Evolutionary conservation across 2,113 vertebrate genomes (phyloP), one percentile per base, ranked within the genome.

Genomic region (Hystrix brachyura): DNA sequence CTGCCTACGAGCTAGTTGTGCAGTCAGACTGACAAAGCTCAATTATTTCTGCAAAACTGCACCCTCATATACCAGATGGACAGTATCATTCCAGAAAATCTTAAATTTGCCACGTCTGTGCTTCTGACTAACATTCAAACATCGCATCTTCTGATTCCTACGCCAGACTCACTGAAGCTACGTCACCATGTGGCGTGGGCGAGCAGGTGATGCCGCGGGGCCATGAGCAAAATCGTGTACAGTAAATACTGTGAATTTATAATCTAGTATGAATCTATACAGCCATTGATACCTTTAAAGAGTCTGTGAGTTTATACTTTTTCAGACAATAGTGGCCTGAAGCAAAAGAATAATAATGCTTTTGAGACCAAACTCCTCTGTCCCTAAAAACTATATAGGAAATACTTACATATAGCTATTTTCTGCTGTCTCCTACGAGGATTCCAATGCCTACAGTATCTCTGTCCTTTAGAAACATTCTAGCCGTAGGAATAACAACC

Each of bases 261-360:
- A n/a, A 2, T 86, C 18, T 34, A 76, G 55, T 25, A 46, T 18
- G 69, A 71, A n/a, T 59, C 55, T 74, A 46, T 43, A 34, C 74
- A n/a, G n/a, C 2, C 78, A 13, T 34, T 38, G 78, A 81, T 80
- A 5, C 34, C 67, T 43, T 93, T 94, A n/a, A 93, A 94, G 65
- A 60, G n/a, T 94, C 69, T 34, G 4, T 79, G 48, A 29, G 19
- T 65, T 94, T 95, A 34, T 76, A 15, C 71, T 83, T 84, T 80
- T 46, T 38, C 43, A 87, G 14, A 11, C 1, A 94, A 83, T 78
- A 65, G 48, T 27, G 60, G 64, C 79, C 79, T 84, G 43, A 92
- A 95, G 83, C 82, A 85, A 79, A 96, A 86, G 29, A 71, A 43
- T 65, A 87, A 55, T 78, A 55, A 67, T 55, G 34, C 69, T 90